Percentiles rank a stretch among this genome's conserved stretches.
phyloP scores from a whole-genome alignment of 2,113 vertebrate genomes.

The Sebastes fasciatus region DNA sequence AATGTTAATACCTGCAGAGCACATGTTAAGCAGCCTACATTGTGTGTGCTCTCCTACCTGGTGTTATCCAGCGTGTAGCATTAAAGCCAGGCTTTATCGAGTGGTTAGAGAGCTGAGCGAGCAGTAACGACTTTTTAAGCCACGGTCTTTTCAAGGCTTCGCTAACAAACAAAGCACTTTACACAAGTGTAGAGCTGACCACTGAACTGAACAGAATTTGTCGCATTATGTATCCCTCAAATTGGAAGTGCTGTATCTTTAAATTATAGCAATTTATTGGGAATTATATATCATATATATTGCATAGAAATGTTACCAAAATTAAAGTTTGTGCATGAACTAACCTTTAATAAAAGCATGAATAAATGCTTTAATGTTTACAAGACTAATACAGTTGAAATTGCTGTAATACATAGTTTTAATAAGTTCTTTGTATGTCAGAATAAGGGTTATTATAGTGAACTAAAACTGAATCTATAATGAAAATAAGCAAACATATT shows the following conservation, averaged over 20 bases:
- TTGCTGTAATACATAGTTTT: background rate
- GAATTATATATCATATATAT: background rate
- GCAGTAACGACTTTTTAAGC: conserved; percentile 66
- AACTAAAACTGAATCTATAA: too few species aligned
- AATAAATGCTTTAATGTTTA: background rate
- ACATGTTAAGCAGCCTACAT: conserved; percentile 53
- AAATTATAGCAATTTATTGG: background rate
- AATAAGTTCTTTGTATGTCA: background rate
- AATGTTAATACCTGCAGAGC: conserved; percentile 70
- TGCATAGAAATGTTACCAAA: background rate
- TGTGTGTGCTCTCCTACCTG: conserved; percentile 49
- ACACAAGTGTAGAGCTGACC: background rate
- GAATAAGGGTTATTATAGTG: too few species aligned
- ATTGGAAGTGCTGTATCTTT: background rate
- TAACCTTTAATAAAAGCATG: background rate
- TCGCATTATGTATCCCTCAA: conserved; percentile 1
- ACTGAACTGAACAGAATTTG: background rate
- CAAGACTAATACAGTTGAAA: background rate
- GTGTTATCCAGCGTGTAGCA: conserved; percentile 55
- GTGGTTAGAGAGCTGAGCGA: conserved; percentile 63
- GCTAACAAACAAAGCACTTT: conserved; percentile 44
- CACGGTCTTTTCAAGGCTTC: conserved; percentile 34
- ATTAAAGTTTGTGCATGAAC: background rate
- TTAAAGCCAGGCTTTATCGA: conserved; percentile 68
- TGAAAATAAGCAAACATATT: too few species aligned